These are phyloP conservation scores for Mystacides longicornis DNA, from an alignment of 2,888 invertebrate species.

Conservation along the genomic window DNA sequence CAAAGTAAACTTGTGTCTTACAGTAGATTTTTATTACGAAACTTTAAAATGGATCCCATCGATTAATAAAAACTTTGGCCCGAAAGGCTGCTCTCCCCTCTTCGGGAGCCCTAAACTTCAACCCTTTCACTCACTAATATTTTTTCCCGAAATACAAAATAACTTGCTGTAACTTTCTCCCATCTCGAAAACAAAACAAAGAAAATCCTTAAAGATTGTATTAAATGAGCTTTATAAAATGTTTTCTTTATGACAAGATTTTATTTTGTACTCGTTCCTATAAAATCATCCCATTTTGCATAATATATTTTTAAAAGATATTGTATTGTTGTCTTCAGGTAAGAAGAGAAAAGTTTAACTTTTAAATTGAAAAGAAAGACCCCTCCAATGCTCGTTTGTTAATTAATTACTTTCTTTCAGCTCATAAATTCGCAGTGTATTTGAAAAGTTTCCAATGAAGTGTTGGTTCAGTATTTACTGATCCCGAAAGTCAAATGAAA, in stretches of 20 bases:
- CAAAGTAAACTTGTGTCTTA: background rate
- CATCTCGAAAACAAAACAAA: background rate
- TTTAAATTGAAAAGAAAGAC: constrained; percentile 4
- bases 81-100: background rate
- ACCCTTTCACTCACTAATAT: background rate
- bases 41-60: background rate
- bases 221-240: background rate
- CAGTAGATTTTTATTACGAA: background rate
- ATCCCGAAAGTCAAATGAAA: constrained; percentile 7
- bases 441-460: constrained; percentile 6
- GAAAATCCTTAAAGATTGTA: background rate
- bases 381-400: constrained; percentile 1
- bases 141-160: background rate
- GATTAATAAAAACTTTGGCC: background rate
- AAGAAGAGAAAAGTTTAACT: background rate
- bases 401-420: constrained; percentile 7
- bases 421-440: constrained; percentile 9
- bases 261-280: background rate
- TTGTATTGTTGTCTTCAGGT: constrained; percentile 3
- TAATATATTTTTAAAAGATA: constrained; percentile 1
- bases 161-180: background rate
- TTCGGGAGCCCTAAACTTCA: background rate
- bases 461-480: constrained; percentile 6
- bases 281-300: constrained; percentile 1
- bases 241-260: background rate